phyloP scores from a whole-genome alignment of 2,888 invertebrate species.

The Eurois occulta region DNA sequence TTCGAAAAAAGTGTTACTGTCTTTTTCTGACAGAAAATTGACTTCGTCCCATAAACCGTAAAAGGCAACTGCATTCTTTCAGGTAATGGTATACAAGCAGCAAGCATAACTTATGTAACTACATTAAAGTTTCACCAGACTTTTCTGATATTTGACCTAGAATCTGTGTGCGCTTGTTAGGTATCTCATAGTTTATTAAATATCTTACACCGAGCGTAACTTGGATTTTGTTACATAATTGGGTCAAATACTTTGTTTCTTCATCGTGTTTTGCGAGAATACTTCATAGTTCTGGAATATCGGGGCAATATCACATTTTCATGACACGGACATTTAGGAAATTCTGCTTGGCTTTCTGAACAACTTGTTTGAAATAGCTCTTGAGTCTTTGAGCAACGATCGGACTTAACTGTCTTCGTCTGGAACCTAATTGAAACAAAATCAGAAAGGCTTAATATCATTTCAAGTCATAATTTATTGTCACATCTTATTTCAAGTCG shows the following conservation, averaged over 20 bases:
- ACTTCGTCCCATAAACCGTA: neutral
- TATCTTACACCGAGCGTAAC: neutral
- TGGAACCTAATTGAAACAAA: neutral
- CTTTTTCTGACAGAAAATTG: neutral
- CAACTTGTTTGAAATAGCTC: neutral
- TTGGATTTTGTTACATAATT: conserved; percentile 5
- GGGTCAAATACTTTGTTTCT: conserved; percentile 9
- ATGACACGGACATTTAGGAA: neutral
- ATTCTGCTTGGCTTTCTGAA: neutral
- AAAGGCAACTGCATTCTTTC: neutral
- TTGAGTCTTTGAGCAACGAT: neutral
- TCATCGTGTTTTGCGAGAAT: conserved; percentile 2
- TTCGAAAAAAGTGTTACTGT: neutral
- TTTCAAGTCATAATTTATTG: neutral
- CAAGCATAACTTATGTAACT: neutral
- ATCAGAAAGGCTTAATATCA: neutral
- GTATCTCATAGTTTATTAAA: conserved; percentile 12
- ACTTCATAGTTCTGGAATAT: neutral
- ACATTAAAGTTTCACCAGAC: neutral
- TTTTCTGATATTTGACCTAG: conserved; percentile 10
- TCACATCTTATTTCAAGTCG: neutral
- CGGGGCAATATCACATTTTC: neutral
- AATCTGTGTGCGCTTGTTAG: conserved; percentile 14
- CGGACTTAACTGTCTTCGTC: neutral
- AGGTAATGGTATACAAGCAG: neutral